Base-by-base conservation (phyloP, 2,888 invertebrate genomes). In the Lacanobia wlatinum region DNA sequence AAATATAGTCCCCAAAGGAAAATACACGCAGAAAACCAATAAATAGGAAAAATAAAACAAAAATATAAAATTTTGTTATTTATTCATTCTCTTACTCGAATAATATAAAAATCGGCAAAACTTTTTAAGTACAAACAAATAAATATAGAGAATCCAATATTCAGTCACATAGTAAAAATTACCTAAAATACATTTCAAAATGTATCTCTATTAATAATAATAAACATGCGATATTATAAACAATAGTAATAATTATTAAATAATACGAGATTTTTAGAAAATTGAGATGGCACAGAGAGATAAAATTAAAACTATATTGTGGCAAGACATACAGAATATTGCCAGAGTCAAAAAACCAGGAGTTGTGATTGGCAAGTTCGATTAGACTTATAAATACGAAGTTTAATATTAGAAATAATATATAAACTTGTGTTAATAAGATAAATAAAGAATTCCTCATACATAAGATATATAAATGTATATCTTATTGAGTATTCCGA, bases 61-160 rank as follows among this genome's bases (percentile, higher is more conserved):
- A 64, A 52, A 71, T 71, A 23, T 73, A 28, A 53, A 70, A 61
- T 76, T 88, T 88, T 87, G 76, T 83, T 76, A 76, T 86, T 87
- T 86, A 81, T 80, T 87, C 8, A 73, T 78, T 78, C 83, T 67
- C 86, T 83, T 85, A 86, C 58, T 83, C 75, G 73, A 89, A 89
- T 87, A 86, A 85, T 88, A 89, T 85, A 89, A 91, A 92, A 90
- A 89, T 89, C 85, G 90, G 89, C 88, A 90, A 90, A 90, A 89
- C 89, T 87, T 87, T 88, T 91, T 94, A 94, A 95, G 95, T 95
- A 95, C 94, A 93, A 94, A 92, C 90, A 91, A 87, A 92, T 89
- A 92, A 92, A 92, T 92, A 92, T 84, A 91, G 84, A 88, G 88
- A 90, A 87, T 90, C 86, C 86, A 83, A 88, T 90, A 88, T 90